These are phyloP conservation scores for Ciconia stormi DNA, from an alignment of 2,113 vertebrate species.

Conservation along the genomic window DNA sequence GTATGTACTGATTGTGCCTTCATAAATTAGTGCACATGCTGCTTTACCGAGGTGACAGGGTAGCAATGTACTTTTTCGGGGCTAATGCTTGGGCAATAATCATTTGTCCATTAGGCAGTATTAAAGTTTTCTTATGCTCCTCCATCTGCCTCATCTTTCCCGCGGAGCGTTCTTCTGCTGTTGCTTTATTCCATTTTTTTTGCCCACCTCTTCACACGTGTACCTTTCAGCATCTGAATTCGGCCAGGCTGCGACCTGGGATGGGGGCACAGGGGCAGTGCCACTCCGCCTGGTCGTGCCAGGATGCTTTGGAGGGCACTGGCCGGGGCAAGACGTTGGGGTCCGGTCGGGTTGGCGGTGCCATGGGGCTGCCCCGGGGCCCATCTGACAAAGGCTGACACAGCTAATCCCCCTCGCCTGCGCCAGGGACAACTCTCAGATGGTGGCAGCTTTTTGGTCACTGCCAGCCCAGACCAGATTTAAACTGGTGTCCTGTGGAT, in stretches of 20 bases:
- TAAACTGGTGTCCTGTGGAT: not conserved
- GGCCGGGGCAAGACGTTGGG: rapidly evolving
- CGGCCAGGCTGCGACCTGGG: not conserved
- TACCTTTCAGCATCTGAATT: not conserved
- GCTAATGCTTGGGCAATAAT: not conserved
- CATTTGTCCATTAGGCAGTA: not conserved
- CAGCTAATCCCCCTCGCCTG: not conserved
- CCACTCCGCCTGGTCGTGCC: rapidly evolving
- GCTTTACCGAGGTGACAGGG: not conserved
- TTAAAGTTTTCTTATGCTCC: not conserved
- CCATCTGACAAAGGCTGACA: not conserved
- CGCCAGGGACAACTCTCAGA: not conserved
- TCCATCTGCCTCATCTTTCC: not conserved
- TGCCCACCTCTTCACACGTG: rapidly evolving
- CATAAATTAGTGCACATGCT: not conserved
- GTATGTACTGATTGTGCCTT: not conserved
- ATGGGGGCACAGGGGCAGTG: rapidly evolving
- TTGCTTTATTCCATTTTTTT: not conserved
- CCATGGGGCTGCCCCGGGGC: rapidly evolving
- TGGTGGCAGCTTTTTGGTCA: rapidly evolving
- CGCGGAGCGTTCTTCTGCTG: rapidly evolving
- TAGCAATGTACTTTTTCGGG: not conserved
- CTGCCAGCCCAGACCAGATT: not conserved
- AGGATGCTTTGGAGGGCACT: not conserved
- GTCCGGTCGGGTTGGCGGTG: rapidly evolving